Conservation (phyloP, 2,797 vertebrate genomes). For the Chrysocyon brachyurus region DNA sequence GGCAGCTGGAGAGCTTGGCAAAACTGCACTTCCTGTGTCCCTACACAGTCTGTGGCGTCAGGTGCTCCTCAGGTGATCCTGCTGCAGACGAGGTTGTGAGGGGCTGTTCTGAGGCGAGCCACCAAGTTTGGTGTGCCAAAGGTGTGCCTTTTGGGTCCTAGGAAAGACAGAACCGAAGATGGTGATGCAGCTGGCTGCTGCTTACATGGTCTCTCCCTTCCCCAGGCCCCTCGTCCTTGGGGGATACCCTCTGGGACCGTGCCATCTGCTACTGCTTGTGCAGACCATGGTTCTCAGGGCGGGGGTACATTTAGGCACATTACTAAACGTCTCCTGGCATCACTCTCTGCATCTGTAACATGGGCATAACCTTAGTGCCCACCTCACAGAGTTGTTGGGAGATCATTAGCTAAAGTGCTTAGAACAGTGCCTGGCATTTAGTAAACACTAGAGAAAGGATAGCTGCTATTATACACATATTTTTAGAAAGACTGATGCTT, state of each 20-base stretch:
- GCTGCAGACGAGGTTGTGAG: not conserved
- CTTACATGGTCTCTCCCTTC: not conserved
- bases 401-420: not conserved
- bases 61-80: not conserved
- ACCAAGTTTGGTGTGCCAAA: too few relatives aligned
- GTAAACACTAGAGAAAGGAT: not conserved
- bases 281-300: not conserved
- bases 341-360: not conserved
- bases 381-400: not conserved
- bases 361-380: not conserved
- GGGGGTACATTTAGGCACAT: not conserved
- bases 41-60: not conserved
- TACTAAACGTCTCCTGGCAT: not conserved
- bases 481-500: not conserved
- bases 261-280: not conserved
- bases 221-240: too few relatives aligned
- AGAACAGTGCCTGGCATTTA: not conserved
- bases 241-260: too few relatives aligned
- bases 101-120: not conserved
- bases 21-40: not conserved
- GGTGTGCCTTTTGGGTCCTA: too few relatives aligned
- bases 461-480: not conserved
- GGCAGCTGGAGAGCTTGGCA: not conserved
- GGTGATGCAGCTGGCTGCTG: not conserved
- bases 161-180: not conserved